Conservation (phyloP, 2,113 vertebrate genomes). For the Etia nguti region DNA sequence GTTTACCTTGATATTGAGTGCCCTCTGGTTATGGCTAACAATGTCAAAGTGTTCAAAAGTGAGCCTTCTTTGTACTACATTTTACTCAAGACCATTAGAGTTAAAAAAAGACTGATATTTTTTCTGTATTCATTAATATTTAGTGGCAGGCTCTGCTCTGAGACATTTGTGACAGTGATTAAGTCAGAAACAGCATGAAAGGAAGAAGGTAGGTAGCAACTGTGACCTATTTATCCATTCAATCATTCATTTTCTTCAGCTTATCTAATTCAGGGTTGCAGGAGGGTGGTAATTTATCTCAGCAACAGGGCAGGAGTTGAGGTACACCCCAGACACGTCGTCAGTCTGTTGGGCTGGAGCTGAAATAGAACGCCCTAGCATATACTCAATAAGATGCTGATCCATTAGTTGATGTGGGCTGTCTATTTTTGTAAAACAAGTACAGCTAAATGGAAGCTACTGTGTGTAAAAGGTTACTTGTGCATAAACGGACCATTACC, state of each 20-base stretch:
- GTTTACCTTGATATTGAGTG: not conserved
- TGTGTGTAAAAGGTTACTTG: not conserved
- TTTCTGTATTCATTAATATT: not conserved
- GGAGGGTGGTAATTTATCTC: not conserved
- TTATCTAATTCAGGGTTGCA: not conserved
- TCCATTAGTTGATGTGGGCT: not conserved
- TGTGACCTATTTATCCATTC: not conserved
- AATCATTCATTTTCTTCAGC: not conserved
- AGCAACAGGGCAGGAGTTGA: not conserved
- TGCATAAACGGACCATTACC: not conserved
- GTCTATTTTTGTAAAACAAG: not conserved
- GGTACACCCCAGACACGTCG: not conserved
- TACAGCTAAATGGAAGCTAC: not conserved
- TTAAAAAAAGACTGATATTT: not conserved
- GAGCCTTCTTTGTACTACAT: not conserved
- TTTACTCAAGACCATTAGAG: not conserved
- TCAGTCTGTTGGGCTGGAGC: not conserved
- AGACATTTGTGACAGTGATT: not conserved
- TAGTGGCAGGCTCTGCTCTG: not conserved
- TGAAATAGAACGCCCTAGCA: not conserved
- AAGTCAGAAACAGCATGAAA: not conserved
- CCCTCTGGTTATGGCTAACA: not conserved
- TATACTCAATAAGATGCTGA: not conserved
- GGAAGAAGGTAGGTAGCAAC: not conserved
- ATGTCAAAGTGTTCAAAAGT: not conserved